phyloP scores from a whole-genome alignment of 2,113 vertebrate species.

The Brachyhypopomus occidentalis region DNA sequence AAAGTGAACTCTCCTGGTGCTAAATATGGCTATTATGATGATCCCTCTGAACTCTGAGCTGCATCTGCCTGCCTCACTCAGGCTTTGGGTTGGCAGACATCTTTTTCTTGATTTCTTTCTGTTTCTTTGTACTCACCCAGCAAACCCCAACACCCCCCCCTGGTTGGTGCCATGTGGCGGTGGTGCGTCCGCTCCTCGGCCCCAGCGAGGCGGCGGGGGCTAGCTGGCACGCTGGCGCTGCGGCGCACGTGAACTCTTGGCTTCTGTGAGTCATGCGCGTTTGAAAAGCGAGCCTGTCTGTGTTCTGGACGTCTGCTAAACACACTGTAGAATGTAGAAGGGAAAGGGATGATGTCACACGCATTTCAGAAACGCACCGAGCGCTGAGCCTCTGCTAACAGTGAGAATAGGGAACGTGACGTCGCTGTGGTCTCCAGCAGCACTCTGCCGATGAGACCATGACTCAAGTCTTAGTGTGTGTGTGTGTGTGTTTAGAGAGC shows the following conservation, averaged over 20 bases:
- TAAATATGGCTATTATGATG: slow-evolving; percentile 72
- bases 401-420: slow-evolving; percentile 44
- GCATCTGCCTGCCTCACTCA: slow-evolving; percentile 21
- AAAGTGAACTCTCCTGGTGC: slow-evolving; percentile 54
- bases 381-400: slow-evolving; percentile 44
- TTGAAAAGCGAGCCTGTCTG: not conserved
- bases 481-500: slow-evolving; percentile 11
- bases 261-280: not conserved
- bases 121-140: not conserved
- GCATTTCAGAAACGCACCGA: slow-evolving; percentile 48
- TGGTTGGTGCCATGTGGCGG: not conserved
- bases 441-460: slow-evolving; percentile 58
- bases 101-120: not conserved
- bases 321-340: not conserved
- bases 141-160: too few relatives aligned
- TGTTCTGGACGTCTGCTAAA: not conserved
- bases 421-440: slow-evolving; percentile 51
- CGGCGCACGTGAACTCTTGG: not conserved
- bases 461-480: slow-evolving; percentile 38
- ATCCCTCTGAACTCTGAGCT: slow-evolving; percentile 29
- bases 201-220: not conserved
- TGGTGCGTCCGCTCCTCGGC: not conserved
- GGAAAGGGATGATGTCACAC: slow-evolving; percentile 48
- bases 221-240: not conserved
- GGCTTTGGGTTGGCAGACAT: slow-evolving; percentile 21